Evolutionary conservation across 2,797 vertebrate species (phyloP).

Genomic region (Danionella dracula): DNA sequence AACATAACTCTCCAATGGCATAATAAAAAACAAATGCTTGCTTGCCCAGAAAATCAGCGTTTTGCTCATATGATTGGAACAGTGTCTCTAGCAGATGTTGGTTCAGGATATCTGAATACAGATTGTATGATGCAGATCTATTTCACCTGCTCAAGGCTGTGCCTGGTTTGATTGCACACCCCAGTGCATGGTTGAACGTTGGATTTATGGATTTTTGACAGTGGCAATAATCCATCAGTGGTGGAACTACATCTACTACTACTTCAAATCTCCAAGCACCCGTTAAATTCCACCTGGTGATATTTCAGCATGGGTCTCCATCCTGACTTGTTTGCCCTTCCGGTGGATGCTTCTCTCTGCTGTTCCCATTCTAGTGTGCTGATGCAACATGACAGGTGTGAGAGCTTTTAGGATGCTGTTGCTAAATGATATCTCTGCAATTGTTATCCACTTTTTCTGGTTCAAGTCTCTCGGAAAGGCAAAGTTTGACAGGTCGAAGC

Average conservation of each 20-base stretch:
- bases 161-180: too few species aligned
- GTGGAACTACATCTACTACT: background rate
- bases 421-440: slow-evolving; percentile 24
- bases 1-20: too few species aligned
- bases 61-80: too few species aligned
- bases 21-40: too few species aligned
- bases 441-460: slow-evolving; percentile 10
- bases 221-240: too few species aligned
- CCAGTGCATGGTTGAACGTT: too few species aligned
- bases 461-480: background rate
- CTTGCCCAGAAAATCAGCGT: too few species aligned
- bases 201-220: too few species aligned
- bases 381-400: slow-evolving; percentile 40
- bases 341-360: background rate
- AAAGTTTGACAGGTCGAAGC: background rate
- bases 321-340: slow-evolving; percentile 16
- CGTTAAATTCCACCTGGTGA: background rate
- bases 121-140: too few species aligned
- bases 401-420: slow-evolving; percentile 1
- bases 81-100: too few species aligned
- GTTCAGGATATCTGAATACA: too few species aligned
- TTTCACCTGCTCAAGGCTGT: too few species aligned
- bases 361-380: background rate
- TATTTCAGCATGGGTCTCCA: background rate
- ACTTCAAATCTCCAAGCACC: background rate